Evolutionary conservation across 2,888 invertebrate species (phyloP), one percentile per base, ranked within the genome.

Genomic region (Saturnia japonica): DNA sequence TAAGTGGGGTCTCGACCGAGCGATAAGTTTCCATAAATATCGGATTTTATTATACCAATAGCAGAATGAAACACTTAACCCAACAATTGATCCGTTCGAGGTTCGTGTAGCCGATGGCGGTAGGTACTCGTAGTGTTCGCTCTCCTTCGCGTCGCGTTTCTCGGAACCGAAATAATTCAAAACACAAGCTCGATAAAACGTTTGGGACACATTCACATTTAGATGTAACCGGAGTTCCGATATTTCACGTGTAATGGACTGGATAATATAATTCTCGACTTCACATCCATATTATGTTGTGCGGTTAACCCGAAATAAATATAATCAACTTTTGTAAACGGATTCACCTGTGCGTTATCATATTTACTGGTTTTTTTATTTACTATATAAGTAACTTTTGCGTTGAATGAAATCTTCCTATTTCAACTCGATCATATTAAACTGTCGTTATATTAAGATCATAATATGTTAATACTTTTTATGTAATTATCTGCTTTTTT

Each of bases 241-340:
- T 40, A 64, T 64, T 64, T 40, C 16, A 64, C 40, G 40, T 40
- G 64, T 40, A 40, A 64, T 40, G 40, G 64, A 40, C 64, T 11
- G 64, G 64, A 34, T 64, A 64, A 64, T 64, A 40, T 64, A 40
- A 64, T 64, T 40, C 64, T 40, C 64, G 34, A 40, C 64, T 40
- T 40, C 64, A 40, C 64, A 40, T 64, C 22, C 40, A 64, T n/a
- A 64, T 64, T 22, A 64, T 40, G 64, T 64, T n/a, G 22, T 54
- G 2, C 64, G 64, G 64, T 64, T 40, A 40, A 64, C 64, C 64
- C 3, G 40, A 64, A n/a, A 64, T 64, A 64, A 40, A 64, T 22
- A 64, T 28, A 14, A 60, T 28, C 28, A 14, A 28, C 25, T 16
- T 28, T 60, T 28, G 57, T 60, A 28, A 28, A 28, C 12, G 57